phyloP scores from a whole-genome alignment of 1,140 invertebrate species.

The Bicyclus anynana region DNA sequence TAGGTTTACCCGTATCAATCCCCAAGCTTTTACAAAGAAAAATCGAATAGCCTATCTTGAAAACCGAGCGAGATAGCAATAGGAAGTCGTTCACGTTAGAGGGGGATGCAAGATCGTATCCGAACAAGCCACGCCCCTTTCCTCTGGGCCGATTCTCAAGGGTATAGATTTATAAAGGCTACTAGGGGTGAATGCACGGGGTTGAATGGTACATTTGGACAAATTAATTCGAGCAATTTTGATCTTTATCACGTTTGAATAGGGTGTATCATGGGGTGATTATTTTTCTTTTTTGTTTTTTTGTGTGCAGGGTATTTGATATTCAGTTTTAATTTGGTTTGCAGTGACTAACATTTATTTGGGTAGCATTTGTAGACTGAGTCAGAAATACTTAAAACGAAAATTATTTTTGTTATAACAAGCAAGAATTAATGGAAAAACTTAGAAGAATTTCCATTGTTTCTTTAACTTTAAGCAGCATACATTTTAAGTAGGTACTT shows the following conservation, averaged over 20 bases:
- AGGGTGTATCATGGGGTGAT: not conserved
- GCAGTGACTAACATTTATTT: constrained; percentile 1
- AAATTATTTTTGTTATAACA: no score
- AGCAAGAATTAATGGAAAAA: no score
- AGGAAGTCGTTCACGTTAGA: constrained; percentile 13
- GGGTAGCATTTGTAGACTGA: not conserved
- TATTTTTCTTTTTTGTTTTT: not conserved
- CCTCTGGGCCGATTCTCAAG: constrained; percentile 10
- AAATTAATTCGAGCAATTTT: not conserved
- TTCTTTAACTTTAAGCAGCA: no score
- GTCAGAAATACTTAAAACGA: not conserved
- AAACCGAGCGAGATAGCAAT: not conserved
- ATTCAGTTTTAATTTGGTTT: constrained; percentile 2
- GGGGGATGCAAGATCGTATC: constrained; percentile 9
- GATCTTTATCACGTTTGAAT: not conserved
- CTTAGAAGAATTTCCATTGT: no score
- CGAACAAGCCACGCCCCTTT: constrained; percentile 16
- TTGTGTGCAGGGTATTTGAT: not conserved
- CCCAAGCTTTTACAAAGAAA: constrained; percentile 5
- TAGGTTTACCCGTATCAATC: not conserved
- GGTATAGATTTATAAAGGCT: constrained; percentile 9
- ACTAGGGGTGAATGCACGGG: constrained; percentile 15
- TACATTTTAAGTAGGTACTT: no score
- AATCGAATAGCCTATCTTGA: constrained; percentile 5
- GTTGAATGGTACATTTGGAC: constrained; percentile 10